Evolutionary conservation across 2,797 vertebrate genomes (phyloP), one percentile per base, ranked within the genome.

Genomic region (Pangasius larnaudii): DNA sequence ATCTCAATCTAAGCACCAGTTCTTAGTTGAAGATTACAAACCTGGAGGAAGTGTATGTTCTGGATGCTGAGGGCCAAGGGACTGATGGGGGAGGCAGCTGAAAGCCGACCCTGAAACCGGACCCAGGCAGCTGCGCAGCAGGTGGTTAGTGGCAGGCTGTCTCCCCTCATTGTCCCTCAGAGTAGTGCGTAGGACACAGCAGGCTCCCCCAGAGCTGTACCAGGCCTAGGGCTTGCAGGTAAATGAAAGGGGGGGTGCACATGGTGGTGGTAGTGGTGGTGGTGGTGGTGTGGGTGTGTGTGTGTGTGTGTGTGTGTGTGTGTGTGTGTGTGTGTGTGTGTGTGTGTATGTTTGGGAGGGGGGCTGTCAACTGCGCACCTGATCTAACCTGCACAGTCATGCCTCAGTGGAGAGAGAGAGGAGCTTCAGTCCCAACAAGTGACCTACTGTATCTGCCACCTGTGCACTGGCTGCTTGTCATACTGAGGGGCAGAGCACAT

Each of bases 81-180:
- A 67, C 77, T 72, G 49, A 87, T 85, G 84, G 80, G 65, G 89
- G 86, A 65, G 86, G 75, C n/a, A 49, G 53, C 84, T 91, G 93
- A 94, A 95, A 93, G 91, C 90, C 16, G 91, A 95, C 91, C 92
- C 94, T 95, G 96, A 96, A 96, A 96, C 85, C 91, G 91, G 93
- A 96, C 94, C 94, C 95, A 93, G 93, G 93, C 96, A 96, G 95
- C 96, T 96, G 96, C 94, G 79, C 92, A 94, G 95, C 96, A 96
- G 96, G 96, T 96, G 96, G 95, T 92, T 92, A 92, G 91, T 96
- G 94, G 94, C 93, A 94, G 94, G 83, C 94, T 92, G 91, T 94
- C 93, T 93, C 93, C 94, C 93, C 88, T 95, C 93, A 95, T 95
- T 95, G 94, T 95, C 91, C 90, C 90, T 90, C 30, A 83, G 92